Percentiles rank a stretch among this genome's conserved stretches.
phyloP scores from a whole-genome alignment of 64 coral and sea anemone species.

The Orbicella faveolata region DNA sequence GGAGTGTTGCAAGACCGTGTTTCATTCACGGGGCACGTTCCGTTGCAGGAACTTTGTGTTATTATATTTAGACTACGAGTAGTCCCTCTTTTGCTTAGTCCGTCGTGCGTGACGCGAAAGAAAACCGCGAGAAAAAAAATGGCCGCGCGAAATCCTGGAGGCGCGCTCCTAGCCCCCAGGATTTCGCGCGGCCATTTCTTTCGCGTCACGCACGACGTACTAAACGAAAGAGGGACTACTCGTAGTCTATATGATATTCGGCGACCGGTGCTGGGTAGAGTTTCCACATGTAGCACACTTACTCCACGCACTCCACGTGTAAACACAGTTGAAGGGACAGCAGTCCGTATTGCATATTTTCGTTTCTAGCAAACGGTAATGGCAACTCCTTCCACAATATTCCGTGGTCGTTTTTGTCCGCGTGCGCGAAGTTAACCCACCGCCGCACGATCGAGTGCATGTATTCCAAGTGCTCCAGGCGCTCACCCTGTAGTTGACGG shows the following conservation, averaged over 20 bases:
- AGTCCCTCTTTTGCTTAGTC: too few species aligned
- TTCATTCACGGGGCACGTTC: conserved; percentile 52
- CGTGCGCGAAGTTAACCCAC: conserved; percentile 9
- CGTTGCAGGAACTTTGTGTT: conserved; percentile 20
- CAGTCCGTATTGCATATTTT: conserved; percentile 29
- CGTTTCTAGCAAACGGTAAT: neutral
- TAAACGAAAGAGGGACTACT: too few species aligned
- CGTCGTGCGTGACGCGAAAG: too few species aligned
- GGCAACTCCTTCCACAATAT: conserved; percentile 53
- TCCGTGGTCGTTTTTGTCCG: conserved; percentile 2
- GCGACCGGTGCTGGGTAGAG: conserved; percentile 34
- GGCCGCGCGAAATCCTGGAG: too few species aligned
- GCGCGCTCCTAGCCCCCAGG: too few species aligned
- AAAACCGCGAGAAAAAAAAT: too few species aligned
- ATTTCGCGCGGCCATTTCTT: too few species aligned
- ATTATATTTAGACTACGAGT: too few species aligned
- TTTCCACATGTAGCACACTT: conserved; percentile 51
- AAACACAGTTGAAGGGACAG: conserved; percentile 62
- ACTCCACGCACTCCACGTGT: conserved; percentile 52
- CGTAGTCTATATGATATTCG: conserved; percentile 26
- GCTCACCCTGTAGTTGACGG: conserved; percentile 42
- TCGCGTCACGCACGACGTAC: too few species aligned
- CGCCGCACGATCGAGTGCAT: conserved; percentile 38
- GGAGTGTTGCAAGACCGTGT: conserved; percentile 46
- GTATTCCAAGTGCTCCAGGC: conserved; percentile 45